Evolutionary conservation across 1,140 invertebrate genomes (phyloP).

Genomic region (Tenebrio molitor): DNA sequence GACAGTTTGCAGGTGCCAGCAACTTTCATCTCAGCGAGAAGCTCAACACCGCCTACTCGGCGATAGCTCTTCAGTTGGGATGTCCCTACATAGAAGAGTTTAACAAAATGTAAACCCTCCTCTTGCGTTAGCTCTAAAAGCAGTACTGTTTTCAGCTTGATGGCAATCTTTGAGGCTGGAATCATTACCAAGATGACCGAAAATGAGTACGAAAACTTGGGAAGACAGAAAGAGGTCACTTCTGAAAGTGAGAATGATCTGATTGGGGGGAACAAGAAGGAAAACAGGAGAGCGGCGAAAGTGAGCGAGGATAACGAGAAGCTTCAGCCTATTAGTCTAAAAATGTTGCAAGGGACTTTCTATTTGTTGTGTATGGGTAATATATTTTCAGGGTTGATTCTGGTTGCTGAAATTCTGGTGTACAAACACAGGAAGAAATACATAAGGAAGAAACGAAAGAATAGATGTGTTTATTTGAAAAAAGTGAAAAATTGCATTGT

Average conservation of each 20-base stretch:
- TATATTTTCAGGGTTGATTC: constrained; percentile 35
- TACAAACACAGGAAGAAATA: constrained; percentile 27
- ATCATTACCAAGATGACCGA: constrained; percentile 79
- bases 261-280: constrained; percentile 56
- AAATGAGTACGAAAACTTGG: constrained; percentile 77
- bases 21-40: constrained; percentile 82
- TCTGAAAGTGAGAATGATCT: constrained; percentile 62
- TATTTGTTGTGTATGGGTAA: constrained; percentile 69
- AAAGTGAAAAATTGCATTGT: neutral
- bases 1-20: constrained; percentile 72
- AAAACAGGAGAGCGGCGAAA: constrained; percentile 59
- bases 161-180: constrained; percentile 79
- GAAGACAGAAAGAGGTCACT: constrained; percentile 69
- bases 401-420: constrained; percentile 16
- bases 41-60: constrained; percentile 79
- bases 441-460: neutral
- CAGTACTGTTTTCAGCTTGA: constrained; percentile 69
- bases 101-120: constrained; percentile 73
- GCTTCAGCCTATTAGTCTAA: constrained; percentile 73
- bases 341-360: constrained; percentile 77
- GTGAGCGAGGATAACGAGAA: constrained; percentile 63
- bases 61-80: constrained; percentile 79
- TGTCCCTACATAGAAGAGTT: constrained; percentile 79
- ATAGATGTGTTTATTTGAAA: constrained; percentile 18
- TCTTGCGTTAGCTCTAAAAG: neutral